A percentile compares a stretch with the other conserved stretches of the same genome.
phyloP scores from a whole-genome alignment of 1,140 invertebrate genomes.

The Leptopilina clavipes region DNA sequence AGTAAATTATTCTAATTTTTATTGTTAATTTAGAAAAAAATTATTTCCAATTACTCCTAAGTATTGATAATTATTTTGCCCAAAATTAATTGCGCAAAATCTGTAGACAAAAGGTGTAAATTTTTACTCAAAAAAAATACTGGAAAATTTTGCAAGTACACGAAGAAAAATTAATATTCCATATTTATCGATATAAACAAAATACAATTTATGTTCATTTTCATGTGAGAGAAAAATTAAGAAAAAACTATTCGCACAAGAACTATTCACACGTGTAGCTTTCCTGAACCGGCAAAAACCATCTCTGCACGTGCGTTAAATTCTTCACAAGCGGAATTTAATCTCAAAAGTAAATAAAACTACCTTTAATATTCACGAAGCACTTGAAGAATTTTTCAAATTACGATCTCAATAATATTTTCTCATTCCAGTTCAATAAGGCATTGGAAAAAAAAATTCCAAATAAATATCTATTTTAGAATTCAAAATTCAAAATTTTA shows the following conservation, averaged over 20 bases:
- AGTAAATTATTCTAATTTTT: too few species aligned
- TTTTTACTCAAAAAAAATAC: background rate
- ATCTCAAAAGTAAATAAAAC: constrained; percentile 1
- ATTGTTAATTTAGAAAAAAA: too few species aligned
- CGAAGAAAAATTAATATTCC: background rate
- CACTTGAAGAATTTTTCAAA: background rate
- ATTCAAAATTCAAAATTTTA: too few species aligned
- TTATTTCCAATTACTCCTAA: too few species aligned
- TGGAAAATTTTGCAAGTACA: too few species aligned
- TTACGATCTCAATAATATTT: background rate
- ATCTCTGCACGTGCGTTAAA: constrained; percentile 21
- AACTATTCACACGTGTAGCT: constrained; percentile 14
- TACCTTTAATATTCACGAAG: background rate
- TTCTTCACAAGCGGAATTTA: background rate
- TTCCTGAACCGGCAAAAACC: constrained; percentile 5
- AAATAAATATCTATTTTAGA: background rate
- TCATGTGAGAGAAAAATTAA: background rate
- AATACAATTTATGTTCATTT: too few species aligned
- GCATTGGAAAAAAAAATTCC: too few species aligned
- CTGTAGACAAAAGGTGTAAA: too few species aligned
- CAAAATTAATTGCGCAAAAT: too few species aligned
- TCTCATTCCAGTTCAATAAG: background rate
- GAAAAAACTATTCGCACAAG: background rate
- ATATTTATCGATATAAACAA: background rate
- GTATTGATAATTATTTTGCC: too few species aligned